Evolutionary conservation across 2,797 vertebrate genomes (phyloP).

Genomic region (Neosilurus hyrtlii): DNA sequence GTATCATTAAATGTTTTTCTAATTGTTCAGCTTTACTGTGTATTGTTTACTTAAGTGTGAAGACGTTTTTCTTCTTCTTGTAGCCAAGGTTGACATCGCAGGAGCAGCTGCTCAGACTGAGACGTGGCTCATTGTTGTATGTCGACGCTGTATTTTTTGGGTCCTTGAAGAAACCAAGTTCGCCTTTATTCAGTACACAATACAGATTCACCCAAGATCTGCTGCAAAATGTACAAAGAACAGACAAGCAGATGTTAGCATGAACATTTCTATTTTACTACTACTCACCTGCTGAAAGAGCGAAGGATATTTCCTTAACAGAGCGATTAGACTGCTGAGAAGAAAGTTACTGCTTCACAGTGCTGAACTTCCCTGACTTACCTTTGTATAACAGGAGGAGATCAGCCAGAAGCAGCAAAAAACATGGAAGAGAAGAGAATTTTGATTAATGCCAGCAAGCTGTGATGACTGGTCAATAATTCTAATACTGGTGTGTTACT

Average conservation of each 20-base stretch:
- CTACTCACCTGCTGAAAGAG: conserved; percentile 75
- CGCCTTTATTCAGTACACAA: conserved; percentile 92
- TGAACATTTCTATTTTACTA: conserved; percentile 43
- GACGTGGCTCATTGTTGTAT: conserved; percentile 83
- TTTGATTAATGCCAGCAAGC: conserved; percentile 68
- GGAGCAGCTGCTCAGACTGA: conserved; percentile 82
- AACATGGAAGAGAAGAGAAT: conserved; percentile 47
- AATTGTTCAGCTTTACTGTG: not conserved
- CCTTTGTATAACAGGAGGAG: conserved; percentile 72
- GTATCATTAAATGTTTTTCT: not conserved
- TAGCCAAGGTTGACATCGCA: conserved; percentile 89
- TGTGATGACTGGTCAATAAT: not conserved
- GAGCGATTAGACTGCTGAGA: conserved; percentile 55
- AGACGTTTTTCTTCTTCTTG: conserved; percentile 98
- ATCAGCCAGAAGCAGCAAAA: conserved; percentile 63
- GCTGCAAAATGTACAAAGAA: conserved; percentile 65
- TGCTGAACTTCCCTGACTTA: conserved; percentile 66
- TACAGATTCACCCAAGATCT: conserved; percentile 97
- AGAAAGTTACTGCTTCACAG: conserved; percentile 27
- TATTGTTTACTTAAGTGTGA: conserved; percentile 85
- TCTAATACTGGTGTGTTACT: not conserved
- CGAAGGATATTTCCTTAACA: conserved; percentile 61
- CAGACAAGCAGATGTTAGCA: conserved; percentile 27
- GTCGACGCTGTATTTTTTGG: conserved; percentile 79
- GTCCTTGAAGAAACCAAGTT: conserved; percentile 94